phyloP scores from a whole-genome alignment of 2,113 vertebrate genomes.

The Takifugu bimaculatus region DNA sequence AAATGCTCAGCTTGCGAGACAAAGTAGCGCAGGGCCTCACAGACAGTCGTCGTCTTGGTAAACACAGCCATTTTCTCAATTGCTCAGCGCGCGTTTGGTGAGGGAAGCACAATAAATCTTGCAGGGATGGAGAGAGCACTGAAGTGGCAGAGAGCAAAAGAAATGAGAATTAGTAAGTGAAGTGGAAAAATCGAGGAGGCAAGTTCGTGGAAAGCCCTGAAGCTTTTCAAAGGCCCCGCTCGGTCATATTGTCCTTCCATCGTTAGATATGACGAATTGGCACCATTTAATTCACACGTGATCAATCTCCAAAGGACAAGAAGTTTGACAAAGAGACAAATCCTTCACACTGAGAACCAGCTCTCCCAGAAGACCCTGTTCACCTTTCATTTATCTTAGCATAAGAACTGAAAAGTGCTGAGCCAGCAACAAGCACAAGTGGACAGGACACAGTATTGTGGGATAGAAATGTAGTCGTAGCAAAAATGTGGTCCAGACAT shows the following conservation, averaged over 20 bases:
- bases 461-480: no score
- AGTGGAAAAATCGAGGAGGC: background rate
- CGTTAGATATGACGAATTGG: conserved; percentile 34
- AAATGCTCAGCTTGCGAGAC: conserved; percentile 48
- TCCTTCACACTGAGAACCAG: background rate
- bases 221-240: conserved; percentile 14
- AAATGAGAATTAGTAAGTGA: conserved; percentile 26
- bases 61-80: conserved; percentile 32
- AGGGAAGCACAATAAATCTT: conserved; percentile 36
- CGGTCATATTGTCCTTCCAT: conserved; percentile 3
- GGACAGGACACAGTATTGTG: no score
- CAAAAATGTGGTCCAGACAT: no score
- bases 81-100: conserved; percentile 4
- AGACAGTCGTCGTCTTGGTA: conserved; percentile 23
- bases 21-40: conserved; percentile 17
- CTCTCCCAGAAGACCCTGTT: no score
- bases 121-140: conserved; percentile 16
- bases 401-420: no score
- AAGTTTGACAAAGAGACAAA: conserved; percentile 6
- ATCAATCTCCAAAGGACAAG: conserved; percentile 32
- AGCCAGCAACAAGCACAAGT: no score
- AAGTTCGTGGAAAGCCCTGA: conserved; percentile 6
- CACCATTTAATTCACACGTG: conserved; percentile 12
- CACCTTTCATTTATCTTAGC: no score
- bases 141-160: conserved; percentile 24